phyloP scores from a whole-genome alignment of 2,797 vertebrate genomes.

The Limnodromus scolopaceus region DNA sequence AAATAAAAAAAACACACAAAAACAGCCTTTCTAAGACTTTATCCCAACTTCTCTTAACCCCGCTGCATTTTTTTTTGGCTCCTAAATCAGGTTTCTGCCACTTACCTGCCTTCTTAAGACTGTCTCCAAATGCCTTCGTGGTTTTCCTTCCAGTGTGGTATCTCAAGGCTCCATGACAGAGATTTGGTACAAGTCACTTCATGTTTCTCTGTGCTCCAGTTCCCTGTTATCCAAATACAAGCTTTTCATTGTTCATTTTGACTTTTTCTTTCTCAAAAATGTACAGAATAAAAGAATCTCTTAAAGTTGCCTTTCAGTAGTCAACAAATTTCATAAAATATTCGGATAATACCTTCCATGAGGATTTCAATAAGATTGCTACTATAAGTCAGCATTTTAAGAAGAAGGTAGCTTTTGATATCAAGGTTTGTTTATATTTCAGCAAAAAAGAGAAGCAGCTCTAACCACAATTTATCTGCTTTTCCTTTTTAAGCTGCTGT shows the following conservation, averaged over 20 bases:
- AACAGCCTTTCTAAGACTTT: not conserved
- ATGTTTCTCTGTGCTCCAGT: not conserved
- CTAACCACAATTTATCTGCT: conserved; percentile 49
- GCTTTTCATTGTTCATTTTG: not conserved
- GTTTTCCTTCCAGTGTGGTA: not conserved
- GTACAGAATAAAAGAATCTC: not conserved
- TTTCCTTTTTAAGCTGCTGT: conserved; percentile 30
- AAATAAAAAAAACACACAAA: not conserved
- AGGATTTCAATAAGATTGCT: not conserved
- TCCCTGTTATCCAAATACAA: not conserved
- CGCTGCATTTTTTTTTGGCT: not conserved
- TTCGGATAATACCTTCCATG: not conserved
- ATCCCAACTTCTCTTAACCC: not conserved
- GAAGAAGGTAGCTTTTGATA: conserved; percentile 33
- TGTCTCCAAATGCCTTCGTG: not conserved
- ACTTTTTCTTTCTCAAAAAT: not conserved
- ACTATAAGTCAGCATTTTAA: conserved; percentile 31
- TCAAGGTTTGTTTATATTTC: conserved; percentile 35
- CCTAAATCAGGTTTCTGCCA: not conserved
- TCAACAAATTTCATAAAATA: not conserved
- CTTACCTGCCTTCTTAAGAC: not conserved
- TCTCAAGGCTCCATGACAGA: not conserved
- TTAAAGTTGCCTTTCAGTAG: not conserved
- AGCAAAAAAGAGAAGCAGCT: conserved; percentile 1
- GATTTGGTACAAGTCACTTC: not conserved